Percentiles rank a stretch among this genome's conserved stretches.
Conservation (phyloP, 2,113 vertebrate genomes). For the Pygathrix nemaeus region DNA sequence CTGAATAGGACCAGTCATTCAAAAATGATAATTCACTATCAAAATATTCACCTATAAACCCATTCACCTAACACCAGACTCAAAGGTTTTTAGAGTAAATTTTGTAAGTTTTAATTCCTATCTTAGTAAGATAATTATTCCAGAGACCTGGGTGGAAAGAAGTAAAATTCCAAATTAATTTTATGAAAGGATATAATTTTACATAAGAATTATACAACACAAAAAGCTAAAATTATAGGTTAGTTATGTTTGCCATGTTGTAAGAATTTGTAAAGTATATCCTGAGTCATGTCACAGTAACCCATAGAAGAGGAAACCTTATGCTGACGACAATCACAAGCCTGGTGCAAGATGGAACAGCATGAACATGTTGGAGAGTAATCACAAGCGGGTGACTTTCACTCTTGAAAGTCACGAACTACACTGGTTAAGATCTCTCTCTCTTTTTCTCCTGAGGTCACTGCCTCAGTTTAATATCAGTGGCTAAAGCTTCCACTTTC, state of each 20-base stretch:
- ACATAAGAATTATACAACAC: neutral
- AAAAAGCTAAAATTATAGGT: neutral
- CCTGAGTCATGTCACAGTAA: neutral
- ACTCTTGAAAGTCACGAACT: neutral
- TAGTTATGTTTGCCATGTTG: neutral
- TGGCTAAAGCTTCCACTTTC: neutral
- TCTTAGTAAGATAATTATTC: neutral
- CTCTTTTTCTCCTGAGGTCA: neutral
- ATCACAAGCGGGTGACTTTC: no score
- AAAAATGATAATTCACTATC: neutral
- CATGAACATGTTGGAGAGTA: neutral
- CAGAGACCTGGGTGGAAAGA: neutral
- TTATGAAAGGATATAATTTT: neutral
- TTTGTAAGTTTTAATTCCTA: neutral
- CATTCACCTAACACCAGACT: neutral
- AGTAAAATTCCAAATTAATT: neutral
- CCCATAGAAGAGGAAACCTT: neutral
- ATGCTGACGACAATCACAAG: neutral
- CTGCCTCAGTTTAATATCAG: neutral
- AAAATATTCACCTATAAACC: neutral
- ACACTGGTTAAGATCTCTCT: neutral
- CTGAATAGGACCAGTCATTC: neutral
- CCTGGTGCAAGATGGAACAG: neutral
- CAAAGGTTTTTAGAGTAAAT: neutral
- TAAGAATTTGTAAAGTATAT: neutral